Evolutionary conservation across 1,140 invertebrate species (phyloP).

Genomic region (Propsilocerus akamusi): DNA sequence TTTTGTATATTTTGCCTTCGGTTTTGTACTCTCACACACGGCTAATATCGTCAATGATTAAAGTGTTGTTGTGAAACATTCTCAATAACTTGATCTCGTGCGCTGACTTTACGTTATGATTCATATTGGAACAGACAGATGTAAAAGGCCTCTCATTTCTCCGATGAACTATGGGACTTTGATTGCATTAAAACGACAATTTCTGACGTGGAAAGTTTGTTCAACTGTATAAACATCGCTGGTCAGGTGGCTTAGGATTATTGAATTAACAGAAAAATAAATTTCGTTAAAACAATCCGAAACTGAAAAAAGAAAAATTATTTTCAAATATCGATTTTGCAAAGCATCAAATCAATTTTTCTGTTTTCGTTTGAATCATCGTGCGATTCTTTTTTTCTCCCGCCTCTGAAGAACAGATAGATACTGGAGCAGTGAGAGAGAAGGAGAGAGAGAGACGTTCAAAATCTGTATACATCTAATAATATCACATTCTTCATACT

Average conservation of each 20-base stretch:
- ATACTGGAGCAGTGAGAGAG: no score
- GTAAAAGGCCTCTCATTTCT: background rate
- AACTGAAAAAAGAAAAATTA: no score
- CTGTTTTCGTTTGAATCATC: background rate
- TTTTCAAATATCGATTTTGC: no score
- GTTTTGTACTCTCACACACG: no score
- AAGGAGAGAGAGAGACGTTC: no score
- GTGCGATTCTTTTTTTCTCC: background rate
- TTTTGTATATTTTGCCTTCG: no score
- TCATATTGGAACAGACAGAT: background rate
- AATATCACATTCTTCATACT: background rate
- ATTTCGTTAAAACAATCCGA: no score
- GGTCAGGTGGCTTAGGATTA: background rate
- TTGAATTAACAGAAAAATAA: no score
- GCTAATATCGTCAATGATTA: no score
- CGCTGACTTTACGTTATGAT: background rate
- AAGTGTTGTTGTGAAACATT: no score
- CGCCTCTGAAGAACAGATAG: background rate
- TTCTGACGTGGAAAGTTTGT: background rate
- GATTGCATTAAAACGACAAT: background rate
- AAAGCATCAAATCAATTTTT: no score
- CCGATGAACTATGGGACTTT: background rate
- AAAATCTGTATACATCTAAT: background rate
- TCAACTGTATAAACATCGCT: background rate
- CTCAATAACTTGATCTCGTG: background rate